phyloP scores from a whole-genome alignment of 2,797 vertebrate species.

The Hydrocynus forskahlii region DNA sequence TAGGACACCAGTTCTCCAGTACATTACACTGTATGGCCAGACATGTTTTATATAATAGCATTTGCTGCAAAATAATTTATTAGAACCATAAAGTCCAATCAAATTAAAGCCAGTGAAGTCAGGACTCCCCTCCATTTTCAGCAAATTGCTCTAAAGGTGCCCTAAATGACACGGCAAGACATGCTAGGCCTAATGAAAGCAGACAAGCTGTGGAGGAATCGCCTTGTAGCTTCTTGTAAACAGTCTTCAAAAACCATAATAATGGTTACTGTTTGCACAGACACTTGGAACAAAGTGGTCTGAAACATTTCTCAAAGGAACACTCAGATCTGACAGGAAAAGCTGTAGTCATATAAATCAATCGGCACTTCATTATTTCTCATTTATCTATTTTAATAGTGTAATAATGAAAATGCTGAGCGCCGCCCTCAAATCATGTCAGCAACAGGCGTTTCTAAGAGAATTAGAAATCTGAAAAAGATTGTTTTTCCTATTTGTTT shows the following conservation, averaged over 20 bases:
- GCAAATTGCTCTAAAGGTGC: conserved; percentile 1
- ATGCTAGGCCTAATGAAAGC: conserved; percentile 12
- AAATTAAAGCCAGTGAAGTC: conserved; percentile 58
- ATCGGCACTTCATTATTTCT: neutral
- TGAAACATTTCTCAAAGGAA: neutral
- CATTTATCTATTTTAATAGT: neutral
- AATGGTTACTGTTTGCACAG: conserved; percentile 11
- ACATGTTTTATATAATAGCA: conserved; percentile 75
- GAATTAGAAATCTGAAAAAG: neutral
- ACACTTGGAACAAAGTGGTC: neutral
- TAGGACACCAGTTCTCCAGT: conserved; percentile 26
- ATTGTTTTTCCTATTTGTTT: neutral
- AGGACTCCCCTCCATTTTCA: conserved; percentile 25
- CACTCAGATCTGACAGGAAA: neutral
- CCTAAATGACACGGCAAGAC: neutral
- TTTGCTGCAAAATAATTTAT: conserved; percentile 59
- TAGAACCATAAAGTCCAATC: conserved; percentile 52
- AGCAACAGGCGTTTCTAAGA: neutral
- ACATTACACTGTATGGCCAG: conserved; percentile 64
- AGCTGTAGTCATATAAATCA: neutral
- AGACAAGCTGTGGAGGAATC: conserved; percentile 6
- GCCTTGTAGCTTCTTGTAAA: conserved; percentile 25
- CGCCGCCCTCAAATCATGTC: too few species aligned
- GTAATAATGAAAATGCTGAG: neutral
- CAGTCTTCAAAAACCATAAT: conserved; percentile 15